Conservation (phyloP, 1,140 invertebrate genomes). For the Nixonia krombeini region DNA sequence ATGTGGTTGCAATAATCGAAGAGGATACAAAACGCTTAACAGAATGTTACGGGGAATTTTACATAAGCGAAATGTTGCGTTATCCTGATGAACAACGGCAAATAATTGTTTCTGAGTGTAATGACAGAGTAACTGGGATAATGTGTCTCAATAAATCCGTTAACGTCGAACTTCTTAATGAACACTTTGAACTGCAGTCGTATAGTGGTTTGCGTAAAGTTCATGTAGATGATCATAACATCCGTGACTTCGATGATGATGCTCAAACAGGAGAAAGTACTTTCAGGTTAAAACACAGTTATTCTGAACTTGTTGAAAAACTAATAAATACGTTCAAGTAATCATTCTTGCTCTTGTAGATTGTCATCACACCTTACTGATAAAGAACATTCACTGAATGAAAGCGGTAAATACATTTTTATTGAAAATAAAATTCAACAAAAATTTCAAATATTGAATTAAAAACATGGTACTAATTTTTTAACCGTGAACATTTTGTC, state of each 20-base stretch:
- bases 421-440: no score
- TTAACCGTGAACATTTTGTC: no score
- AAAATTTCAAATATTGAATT: no score
- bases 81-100: constrained; percentile 52
- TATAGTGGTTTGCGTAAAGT: constrained; percentile 75
- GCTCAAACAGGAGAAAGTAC: constrained; percentile 33
- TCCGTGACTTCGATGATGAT: constrained; percentile 1
- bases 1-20: constrained; percentile 78
- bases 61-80: constrained; percentile 78
- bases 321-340: no score
- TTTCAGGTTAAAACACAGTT: constrained; percentile 20
- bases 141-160: constrained; percentile 77
- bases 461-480: no score
- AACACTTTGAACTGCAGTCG: constrained; percentile 78
- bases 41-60: constrained; percentile 79
- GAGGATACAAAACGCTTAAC: constrained; percentile 71
- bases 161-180: constrained; percentile 76
- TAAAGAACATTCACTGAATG: no score
- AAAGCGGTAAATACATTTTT: no score
- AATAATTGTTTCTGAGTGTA: constrained; percentile 69
- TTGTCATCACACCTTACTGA: no score
- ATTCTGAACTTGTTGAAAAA: no score
- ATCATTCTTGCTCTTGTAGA: background rate
- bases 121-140: constrained; percentile 73
- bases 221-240: constrained; percentile 15